Percentiles rank a stretch among this genome's conserved stretches.
Evolutionary conservation across 2,797 vertebrate species (phyloP).

Genomic region (Xerus rutilus): DNA sequence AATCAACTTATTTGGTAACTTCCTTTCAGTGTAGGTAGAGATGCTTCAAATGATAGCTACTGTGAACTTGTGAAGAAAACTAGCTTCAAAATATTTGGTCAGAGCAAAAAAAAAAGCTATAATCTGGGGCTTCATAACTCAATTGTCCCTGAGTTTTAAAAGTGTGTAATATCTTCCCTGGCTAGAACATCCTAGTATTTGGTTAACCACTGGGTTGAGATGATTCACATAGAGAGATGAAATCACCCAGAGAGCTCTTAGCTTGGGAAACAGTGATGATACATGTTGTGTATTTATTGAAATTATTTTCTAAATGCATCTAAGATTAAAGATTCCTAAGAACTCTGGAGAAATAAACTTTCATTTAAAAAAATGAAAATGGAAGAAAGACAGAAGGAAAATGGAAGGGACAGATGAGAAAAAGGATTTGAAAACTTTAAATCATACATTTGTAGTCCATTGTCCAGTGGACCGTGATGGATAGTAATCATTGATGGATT

Average conservation of each 20-base stretch:
- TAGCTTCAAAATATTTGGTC: slow-evolving; percentile 41
- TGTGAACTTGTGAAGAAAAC: neutral
- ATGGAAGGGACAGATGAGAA: neutral
- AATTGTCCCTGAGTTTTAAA: neutral
- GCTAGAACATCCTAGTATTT: neutral
- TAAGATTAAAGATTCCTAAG: neutral
- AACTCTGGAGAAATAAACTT: neutral
- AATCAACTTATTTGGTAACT: slow-evolving; percentile 66
- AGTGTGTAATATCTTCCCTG: neutral
- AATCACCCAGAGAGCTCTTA: neutral
- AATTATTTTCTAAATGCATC: neutral
- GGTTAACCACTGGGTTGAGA: neutral
- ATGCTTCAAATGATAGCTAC: slow-evolving; percentile 20
- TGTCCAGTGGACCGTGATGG: neutral
- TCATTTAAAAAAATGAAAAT: neutral
- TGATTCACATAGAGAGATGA: neutral
- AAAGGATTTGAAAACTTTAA: neutral
- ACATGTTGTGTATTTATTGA: neutral
- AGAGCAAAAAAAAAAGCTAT: neutral
- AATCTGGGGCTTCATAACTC: neutral
- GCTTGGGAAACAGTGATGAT: neutral
- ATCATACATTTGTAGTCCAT: neutral
- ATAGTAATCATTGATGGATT: neutral
- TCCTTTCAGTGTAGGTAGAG: slow-evolving; percentile 54
- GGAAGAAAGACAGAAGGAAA: neutral